phyloP scores from a whole-genome alignment of 2,888 invertebrate genomes.

The Drosophila nigricruria region DNA sequence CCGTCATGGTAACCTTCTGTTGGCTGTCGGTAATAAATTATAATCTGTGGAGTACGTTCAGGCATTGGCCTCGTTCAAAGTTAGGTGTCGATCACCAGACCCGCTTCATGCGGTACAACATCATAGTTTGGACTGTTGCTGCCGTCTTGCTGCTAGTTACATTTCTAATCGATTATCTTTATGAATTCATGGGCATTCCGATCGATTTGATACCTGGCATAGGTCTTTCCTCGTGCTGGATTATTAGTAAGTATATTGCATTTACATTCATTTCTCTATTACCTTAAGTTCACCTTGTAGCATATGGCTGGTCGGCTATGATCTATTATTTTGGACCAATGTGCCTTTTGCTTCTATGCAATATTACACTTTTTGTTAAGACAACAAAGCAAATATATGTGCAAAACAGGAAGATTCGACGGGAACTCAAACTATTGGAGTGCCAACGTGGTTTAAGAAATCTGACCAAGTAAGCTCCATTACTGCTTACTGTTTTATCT shows the following conservation, averaged over 20 bases:
- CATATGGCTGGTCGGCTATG: constrained; percentile 58
- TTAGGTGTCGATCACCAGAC: constrained; percentile 23
- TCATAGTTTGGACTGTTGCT: constrained; percentile 78
- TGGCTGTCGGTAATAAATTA: constrained; percentile 94
- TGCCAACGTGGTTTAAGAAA: constrained; percentile 25
- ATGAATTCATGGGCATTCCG: constrained; percentile 15
- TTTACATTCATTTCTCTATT: neutral
- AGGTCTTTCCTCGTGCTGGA: constrained; percentile 87
- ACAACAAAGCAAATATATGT: constrained; percentile 72
- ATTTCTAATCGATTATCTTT: constrained; percentile 69
- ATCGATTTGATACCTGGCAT: constrained; percentile 85
- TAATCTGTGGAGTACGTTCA: constrained; percentile 89
- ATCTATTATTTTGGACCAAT: constrained; percentile 79
- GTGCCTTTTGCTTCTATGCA: constrained; percentile 70
- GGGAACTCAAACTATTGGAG: constrained; percentile 42
- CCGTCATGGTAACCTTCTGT: constrained; percentile 91
- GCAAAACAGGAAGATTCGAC: constrained; percentile 68
- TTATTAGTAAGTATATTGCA: constrained; percentile 86
- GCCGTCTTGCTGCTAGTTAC: constrained; percentile 56
- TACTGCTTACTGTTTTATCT: neutral
- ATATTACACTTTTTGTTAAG: constrained; percentile 70
- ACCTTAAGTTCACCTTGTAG: constrained; percentile 21
- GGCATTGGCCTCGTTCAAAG: neutral
- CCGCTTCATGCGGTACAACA: constrained; percentile 69
- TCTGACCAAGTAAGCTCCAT: constrained; percentile 35